Evolutionary conservation across 2,797 vertebrate species (phyloP), one percentile per base, ranked within the genome.

Genomic region (Allobates femoralis): DNA sequence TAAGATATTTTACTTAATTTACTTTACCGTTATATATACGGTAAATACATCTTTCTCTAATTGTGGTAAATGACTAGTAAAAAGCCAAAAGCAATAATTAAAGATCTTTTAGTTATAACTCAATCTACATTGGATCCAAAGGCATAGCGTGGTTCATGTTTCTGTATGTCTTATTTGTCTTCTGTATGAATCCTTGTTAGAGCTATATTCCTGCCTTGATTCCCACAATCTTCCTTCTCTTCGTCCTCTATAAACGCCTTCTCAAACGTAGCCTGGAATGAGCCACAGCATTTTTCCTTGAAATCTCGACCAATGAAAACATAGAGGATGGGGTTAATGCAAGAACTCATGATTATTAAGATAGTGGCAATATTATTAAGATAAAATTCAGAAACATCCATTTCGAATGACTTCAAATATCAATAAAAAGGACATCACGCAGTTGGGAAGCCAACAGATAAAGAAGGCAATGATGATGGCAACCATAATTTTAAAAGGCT

Each of bases 371-470:
- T 30, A 1, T 1, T 19, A 19, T n/a, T 0, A n/a, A n/a, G n/a
- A n/a, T n/a, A n/a, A n/a, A n/a, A n/a, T n/a, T n/a, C n/a, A n/a
- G n/a, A n/a, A n/a, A n/a, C n/a, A n/a, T n/a, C 14, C 14, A 50
- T 81, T 62, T 15, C 3, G 3, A 41, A 62, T 16, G 5, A 37
- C 14, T 26, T 55, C 26, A 56, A 15, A 32, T 15, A 26, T 3
- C 3, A 2, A 3, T n/a, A 37, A 14, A 56, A 34, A 14, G 26
- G 18, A 2, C 19, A 71, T 8, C 32, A 55, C 86, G 3, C 94
- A 93, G 37, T 90, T 91, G 0, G 94, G 94, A 75, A 93, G 34
- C 94, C 94, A 95, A 89, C 94, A 95, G 75, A 93, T 7, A 84
- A 95, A 95, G 79, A 96, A 96, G 12, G 93, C 90, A 55, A 92